A percentile compares a stretch with the other conserved stretches of the same genome.
These are phyloP conservation scores for Arctocebus calabarensis DNA, from an alignment of 2,797 vertebrate species.

Conservation along the genomic window DNA sequence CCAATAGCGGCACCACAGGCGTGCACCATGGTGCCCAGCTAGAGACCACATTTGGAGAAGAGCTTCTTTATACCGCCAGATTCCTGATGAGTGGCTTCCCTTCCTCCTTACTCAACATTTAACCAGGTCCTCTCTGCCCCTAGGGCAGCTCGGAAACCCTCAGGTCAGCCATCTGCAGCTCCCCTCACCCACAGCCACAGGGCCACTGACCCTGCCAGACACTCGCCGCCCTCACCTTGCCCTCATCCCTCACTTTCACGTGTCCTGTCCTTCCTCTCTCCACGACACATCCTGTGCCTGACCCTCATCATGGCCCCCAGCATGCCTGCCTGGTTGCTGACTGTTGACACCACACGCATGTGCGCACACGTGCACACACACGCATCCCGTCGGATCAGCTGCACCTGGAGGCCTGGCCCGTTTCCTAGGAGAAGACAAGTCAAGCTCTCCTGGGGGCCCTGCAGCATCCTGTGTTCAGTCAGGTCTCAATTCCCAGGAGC, in stretches of 20 bases:
- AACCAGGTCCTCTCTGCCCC: not conserved
- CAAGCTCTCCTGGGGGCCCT: constrained; percentile 40
- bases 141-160: not conserved
- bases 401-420: constrained; percentile 44
- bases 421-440: constrained; percentile 67
- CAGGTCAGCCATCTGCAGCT: not conserved
- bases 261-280: not conserved
- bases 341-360: not conserved
- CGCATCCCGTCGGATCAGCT: not conserved
- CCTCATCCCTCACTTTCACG: not conserved
- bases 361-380: not conserved
- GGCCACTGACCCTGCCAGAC: not conserved
- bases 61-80: not conserved
- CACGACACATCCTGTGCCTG: not conserved
- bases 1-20: not conserved
- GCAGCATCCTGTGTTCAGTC: constrained; percentile 50
- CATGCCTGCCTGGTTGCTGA: not conserved
- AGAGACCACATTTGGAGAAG: not conserved
- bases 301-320: not conserved
- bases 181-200: not conserved
- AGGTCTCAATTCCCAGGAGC: constrained; percentile 65
- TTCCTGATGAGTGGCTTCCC: not conserved
- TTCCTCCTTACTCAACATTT: not conserved
- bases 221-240: not conserved
- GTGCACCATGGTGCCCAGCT: not conserved